phyloP scores from a whole-genome alignment of 2,888 invertebrate species.

The Noctuana brunneofusca region DNA sequence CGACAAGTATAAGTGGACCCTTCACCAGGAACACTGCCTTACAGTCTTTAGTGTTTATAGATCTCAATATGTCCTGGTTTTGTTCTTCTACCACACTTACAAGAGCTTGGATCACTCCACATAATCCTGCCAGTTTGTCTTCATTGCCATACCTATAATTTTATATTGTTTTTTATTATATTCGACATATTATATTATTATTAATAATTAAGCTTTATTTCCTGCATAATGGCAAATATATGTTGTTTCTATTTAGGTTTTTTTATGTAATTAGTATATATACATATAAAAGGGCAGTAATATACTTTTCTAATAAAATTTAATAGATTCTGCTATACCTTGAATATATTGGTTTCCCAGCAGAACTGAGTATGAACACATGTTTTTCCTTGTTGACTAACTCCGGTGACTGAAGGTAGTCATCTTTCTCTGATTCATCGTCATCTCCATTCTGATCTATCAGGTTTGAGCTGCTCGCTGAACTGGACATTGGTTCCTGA shows the following conservation, averaged over 20 bases:
- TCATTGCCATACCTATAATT: constrained; percentile 92
- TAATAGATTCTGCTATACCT: constrained; percentile 77
- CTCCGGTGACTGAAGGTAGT: constrained; percentile 86
- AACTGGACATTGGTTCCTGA: constrained; percentile 66
- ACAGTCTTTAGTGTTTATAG: constrained; percentile 92
- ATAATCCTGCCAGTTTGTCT: constrained; percentile 95
- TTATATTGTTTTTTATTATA: not conserved
- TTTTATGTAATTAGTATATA: too few species aligned
- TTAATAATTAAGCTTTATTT: too few species aligned
- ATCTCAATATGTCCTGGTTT: constrained; percentile 91
- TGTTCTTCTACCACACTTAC: constrained; percentile 94
- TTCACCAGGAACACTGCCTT: constrained; percentile 95
- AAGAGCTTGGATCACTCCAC: constrained; percentile 97
- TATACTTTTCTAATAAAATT: too few species aligned
- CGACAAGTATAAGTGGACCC: constrained; percentile 95
- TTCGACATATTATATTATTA: too few species aligned
- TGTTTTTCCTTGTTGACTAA: constrained; percentile 94
- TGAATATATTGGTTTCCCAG: constrained; percentile 98
- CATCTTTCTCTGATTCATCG: constrained; percentile 74
- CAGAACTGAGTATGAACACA: constrained; percentile 96
- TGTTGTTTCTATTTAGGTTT: too few species aligned
- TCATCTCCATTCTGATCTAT: constrained; percentile 64
- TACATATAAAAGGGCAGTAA: too few species aligned
- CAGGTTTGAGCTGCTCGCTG: constrained; percentile 66
- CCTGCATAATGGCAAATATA: too few species aligned